These are phyloP conservation scores for Orussus abietinus DNA, from an alignment of 1,140 invertebrate genomes.

Conservation along the genomic window DNA sequence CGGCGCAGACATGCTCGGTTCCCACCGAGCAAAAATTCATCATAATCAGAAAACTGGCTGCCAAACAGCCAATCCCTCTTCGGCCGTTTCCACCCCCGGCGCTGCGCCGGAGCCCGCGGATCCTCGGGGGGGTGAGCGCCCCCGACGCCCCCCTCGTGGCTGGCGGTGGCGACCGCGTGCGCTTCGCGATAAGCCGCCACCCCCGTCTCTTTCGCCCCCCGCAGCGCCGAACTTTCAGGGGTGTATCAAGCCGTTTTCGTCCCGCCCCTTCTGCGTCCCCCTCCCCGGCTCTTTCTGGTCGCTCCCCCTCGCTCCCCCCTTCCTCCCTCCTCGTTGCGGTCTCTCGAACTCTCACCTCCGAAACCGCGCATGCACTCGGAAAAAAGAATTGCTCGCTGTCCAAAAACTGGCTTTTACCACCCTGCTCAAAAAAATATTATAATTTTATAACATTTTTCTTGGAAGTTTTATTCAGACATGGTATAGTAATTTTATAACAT, in stretches of 20 bases:
- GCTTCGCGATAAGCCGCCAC: constrained; percentile 42
- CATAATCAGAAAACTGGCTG: constrained; percentile 20
- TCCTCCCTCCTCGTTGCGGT: constrained; percentile 8
- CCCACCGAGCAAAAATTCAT: constrained; percentile 12
- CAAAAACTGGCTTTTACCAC: too few relatives aligned
- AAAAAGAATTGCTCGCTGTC: too few relatives aligned
- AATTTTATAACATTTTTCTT: too few relatives aligned
- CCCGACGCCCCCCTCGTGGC: constrained; percentile 26
- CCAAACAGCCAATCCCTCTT: constrained; percentile 14
- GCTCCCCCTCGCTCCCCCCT: background rate
- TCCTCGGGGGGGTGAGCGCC: constrained; percentile 6
- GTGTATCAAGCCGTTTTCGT: constrained; percentile 15
- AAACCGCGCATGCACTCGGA: constrained; percentile 6
- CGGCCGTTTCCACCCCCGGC: background rate
- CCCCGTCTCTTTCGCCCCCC: constrained; percentile 6
- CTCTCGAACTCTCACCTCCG: constrained; percentile 6
- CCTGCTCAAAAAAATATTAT: too few relatives aligned
- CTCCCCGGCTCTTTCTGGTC: background rate
- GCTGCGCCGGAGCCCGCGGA: constrained; percentile 7
- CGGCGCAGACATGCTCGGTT: too few relatives aligned
- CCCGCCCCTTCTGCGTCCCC: background rate
- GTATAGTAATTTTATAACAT: too few relatives aligned
- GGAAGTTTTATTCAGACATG: too few relatives aligned
- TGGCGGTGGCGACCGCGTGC: constrained; percentile 46
- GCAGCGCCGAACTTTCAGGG: constrained; percentile 13